phyloP scores from a whole-genome alignment of 53 echinoderm and acorn worm genomes.

The Holothuria scabra region DNA sequence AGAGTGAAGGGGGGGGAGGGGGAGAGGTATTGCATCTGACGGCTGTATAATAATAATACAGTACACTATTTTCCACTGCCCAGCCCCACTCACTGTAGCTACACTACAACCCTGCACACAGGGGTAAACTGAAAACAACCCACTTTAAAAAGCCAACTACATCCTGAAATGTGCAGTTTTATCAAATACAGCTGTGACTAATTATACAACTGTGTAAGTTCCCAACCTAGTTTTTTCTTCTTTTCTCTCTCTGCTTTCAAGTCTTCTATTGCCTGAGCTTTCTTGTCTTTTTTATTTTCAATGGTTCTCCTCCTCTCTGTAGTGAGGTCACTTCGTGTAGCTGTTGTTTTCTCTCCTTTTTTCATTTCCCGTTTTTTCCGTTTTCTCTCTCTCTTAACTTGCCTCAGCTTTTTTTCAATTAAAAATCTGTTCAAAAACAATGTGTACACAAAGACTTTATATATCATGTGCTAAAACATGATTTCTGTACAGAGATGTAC shows the following conservation, averaged over 20 bases:
- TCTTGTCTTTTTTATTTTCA: constrained; percentile 95
- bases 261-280: constrained; percentile 87
- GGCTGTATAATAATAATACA: too few species aligned
- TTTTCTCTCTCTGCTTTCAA: constrained; percentile 91
- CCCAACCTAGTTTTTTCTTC: constrained; percentile 83
- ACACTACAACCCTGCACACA: too few species aligned
- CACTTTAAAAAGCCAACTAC: too few species aligned
- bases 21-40: too few species aligned
- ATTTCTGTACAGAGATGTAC: too few species aligned
- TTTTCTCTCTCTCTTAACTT: constrained; percentile 88
- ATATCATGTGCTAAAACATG: not conserved
- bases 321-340: constrained; percentile 73
- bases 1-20: too few species aligned
- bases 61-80: too few species aligned
- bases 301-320: constrained; percentile 88
- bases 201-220: too few species aligned
- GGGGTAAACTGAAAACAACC: too few species aligned
- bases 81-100: too few species aligned
- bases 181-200: too few species aligned
- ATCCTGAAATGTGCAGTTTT: too few species aligned
- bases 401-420: constrained; percentile 90
- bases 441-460: not conserved
- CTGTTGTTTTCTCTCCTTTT: constrained; percentile 44
- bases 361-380: constrained; percentile 71
- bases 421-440: constrained; percentile 65